Base-by-base conservation (phyloP, 92 coral and sea anemone genomes). In the Umimayanthus chanpuru region DNA sequence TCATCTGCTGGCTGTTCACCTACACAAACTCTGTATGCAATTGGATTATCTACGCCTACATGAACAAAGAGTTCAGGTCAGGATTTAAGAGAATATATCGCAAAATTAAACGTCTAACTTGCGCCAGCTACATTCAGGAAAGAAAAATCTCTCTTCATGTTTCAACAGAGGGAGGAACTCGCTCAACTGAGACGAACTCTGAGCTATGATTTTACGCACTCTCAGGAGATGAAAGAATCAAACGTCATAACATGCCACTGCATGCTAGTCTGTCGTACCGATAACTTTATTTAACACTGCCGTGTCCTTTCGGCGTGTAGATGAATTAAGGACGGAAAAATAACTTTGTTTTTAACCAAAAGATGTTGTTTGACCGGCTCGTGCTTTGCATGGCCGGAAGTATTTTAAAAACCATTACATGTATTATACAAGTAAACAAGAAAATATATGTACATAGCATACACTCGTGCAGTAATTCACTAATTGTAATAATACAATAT, bases 1-100 rank as follows among this genome's bases (percentile, higher is more conserved):
- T 95, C 23, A 81, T 95, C 14, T 95, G 98, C 91, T 95, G 98
- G 98, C 90, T 95, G 14, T 95, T 95, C 73, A 95, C 98, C 2
- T 95, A 95, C 81, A 92, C 96, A 14, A 95, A 95, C 90, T 88
- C 88, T 14, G 96, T 95, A 14, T 93, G 89, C 81, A 95, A 95
- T 50, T 96, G 96, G 65, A 87, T 92, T 5, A 93, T 95, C 29
- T 95, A 94, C 80, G 91, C 95, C 15, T 73, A 61, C 50, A 92
- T 95, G 47, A 89, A 90, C 76, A 85, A 91, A 67, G 94, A 94
- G 39, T 94, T 93, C 81, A 92, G 94, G 75, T 87, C 90, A 26
- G 94, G 94, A 7, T 88, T 92, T 38, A 89, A 81, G 75, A 89
- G 66, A 66, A 73, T 92, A 29, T 89, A 67, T 71, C 41, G 65